These are phyloP conservation scores for Littorina saxatilis DNA, from an alignment of 1,140 invertebrate genomes.

Conservation along the genomic window DNA sequence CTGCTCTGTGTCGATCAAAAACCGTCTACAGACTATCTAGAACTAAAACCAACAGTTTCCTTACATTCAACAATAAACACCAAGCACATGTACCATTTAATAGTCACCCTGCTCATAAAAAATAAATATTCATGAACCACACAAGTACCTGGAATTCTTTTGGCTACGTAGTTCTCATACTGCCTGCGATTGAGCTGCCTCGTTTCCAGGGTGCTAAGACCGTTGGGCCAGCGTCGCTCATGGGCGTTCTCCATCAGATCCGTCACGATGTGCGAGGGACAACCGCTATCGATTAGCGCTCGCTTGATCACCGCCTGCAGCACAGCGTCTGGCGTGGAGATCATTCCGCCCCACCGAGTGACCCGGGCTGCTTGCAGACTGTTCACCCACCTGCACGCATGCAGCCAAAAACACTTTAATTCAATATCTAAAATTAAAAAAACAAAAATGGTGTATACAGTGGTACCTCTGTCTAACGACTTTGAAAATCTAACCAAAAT, in stretches of 20 bases:
- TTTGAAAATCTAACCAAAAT: too few species aligned
- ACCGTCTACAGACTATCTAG: too few species aligned
- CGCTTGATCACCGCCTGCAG: slow-evolving; percentile 90
- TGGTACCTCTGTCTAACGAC: too few species aligned
- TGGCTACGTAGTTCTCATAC: slow-evolving; percentile 96
- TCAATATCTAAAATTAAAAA: too few species aligned
- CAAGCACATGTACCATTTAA: not conserved
- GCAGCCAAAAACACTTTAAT: too few species aligned
- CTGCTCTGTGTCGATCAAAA: too few species aligned
- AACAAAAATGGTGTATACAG: too few species aligned
- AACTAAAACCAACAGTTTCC: not conserved
- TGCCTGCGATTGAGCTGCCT: slow-evolving; percentile 90
- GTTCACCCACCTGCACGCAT: slow-evolving; percentile 88
- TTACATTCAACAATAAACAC: too few species aligned
- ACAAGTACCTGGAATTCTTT: slow-evolving; percentile 84
- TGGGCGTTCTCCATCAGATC: slow-evolving; percentile 98
- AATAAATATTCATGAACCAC: too few species aligned
- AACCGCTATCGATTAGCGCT: slow-evolving; percentile 89
- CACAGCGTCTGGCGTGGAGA: slow-evolving; percentile 95
- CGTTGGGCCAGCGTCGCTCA: slow-evolving; percentile 94
- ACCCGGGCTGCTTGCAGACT: slow-evolving; percentile 90
- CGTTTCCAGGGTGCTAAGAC: slow-evolving; percentile 93
- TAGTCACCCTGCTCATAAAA: too few species aligned
- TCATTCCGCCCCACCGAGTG: slow-evolving; percentile 97
- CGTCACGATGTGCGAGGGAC: slow-evolving; percentile 93